Evolutionary conservation across 2,888 invertebrate genomes (phyloP), one percentile per base, ranked within the genome.

Genomic region (Drosophila pseudotalamancana): DNA sequence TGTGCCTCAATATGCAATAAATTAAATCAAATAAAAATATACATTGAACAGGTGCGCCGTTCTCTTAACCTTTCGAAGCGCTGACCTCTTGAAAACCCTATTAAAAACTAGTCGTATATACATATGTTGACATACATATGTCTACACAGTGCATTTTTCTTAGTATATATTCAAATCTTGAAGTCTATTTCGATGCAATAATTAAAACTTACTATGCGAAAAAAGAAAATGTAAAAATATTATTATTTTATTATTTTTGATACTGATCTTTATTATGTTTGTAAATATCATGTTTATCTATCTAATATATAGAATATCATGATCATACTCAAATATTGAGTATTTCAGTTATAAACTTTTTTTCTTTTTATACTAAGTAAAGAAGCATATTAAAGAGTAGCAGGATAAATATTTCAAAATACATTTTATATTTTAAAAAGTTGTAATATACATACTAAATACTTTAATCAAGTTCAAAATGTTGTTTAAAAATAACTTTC

Each of bases 1-100:
- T 54, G 49, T 45, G n/a, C 50, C 39, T 12, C 46, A 49, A 48
- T 65, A 12, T 31, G 16, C 18, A 49, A 46, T 18, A 31, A 56
- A 56, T 62, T 54, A 9, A 51, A 37, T 12, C 1, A 48, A 12
- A 29, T 27, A 31, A 8, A 18, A 31, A 34, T 11, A 35, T 27
- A 34, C 8, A 42, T 27, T 45, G 54, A 70, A 65, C 67, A 61
- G 55, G 42, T 73, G 71, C 37, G 39, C 11, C 21, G 40, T 68
- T 54, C 39, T 35, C 49, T 49, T 42, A 46, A 50, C 62, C 63
- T 70, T 63, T 68, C 25, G 19, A 6, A 29, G 1, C 19, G 29
- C 46, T 72, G 59, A 66, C 59, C 66, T 57, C 53, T 65, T 46
- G 35, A 65, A 69, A 43, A 21, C 2, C 9, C 3, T 34, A 51